Percentiles rank a stretch among this genome's conserved stretches.
Evolutionary conservation across 2,797 vertebrate genomes (phyloP).

Genomic region (Lacerta agilis): DNA sequence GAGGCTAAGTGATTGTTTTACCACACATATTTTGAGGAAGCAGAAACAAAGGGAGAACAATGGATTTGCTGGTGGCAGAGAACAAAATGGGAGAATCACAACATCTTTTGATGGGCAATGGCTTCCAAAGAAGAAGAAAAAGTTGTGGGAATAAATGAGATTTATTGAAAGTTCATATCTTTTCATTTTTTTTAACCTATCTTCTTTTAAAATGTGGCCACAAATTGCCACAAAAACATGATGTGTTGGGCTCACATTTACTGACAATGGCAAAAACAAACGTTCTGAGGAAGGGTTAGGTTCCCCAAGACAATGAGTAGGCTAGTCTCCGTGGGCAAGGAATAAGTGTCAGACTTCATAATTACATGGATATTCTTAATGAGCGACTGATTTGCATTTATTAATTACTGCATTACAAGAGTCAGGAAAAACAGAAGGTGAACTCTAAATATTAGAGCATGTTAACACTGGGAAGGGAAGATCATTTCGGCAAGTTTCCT

Average conservation of each 20-base stretch:
- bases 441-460: neutral
- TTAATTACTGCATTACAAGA: neutral
- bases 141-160: neutral
- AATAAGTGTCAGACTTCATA: neutral
- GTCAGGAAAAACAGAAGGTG: neutral
- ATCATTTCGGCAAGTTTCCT: neutral
- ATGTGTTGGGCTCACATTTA: neutral
- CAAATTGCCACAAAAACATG: neutral
- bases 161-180: neutral
- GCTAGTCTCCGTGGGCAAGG: neutral
- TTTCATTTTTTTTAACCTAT: neutral
- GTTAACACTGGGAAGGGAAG: neutral
- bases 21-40: neutral
- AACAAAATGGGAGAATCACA: conserved; percentile 6
- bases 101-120: neutral
- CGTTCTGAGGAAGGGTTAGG: neutral
- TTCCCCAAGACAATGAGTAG: neutral
- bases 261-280: neutral
- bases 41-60: conserved; percentile 28
- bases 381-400: neutral
- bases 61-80: neutral
- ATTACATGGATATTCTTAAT: neutral
- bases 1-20: conserved; percentile 19
- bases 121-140: neutral
- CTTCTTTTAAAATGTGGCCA: neutral